Percentiles rank a stretch among this genome's conserved stretches.
phyloP scores from a whole-genome alignment of 2,888 invertebrate genomes.

The Melinopterus prodromus region DNA sequence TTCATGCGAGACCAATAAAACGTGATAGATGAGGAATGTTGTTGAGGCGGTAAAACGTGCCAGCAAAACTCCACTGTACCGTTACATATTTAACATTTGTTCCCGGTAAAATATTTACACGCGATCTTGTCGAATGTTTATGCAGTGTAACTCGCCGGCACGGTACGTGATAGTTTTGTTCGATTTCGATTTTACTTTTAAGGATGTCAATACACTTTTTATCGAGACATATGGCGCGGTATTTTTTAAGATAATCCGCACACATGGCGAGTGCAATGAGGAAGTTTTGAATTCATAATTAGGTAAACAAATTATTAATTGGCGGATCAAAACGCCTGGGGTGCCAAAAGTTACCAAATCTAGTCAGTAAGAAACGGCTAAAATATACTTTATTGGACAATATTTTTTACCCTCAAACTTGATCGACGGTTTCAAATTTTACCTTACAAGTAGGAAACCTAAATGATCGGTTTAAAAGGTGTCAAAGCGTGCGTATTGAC shows the following conservation, averaged over 20 bases:
- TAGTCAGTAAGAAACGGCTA: too few relatives aligned
- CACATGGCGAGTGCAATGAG: not conserved
- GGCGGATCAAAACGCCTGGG: too few relatives aligned
- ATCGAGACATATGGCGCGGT: not conserved
- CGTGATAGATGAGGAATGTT: not conserved
- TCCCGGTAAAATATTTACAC: slow-evolving; percentile 4
- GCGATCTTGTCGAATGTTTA: not conserved
- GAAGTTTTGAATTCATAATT: not conserved
- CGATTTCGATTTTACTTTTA: not conserved
- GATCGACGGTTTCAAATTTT: too few relatives aligned
- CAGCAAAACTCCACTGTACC: not conserved
- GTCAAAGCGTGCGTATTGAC: too few relatives aligned
- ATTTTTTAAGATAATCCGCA: not conserved
- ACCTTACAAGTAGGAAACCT: too few relatives aligned
- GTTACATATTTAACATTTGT: not conserved
- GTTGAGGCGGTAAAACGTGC: not conserved
- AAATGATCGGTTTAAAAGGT: too few relatives aligned
- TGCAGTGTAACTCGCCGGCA: not conserved
- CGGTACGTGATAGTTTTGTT: not conserved
- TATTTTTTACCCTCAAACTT: too few relatives aligned
- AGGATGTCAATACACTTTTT: not conserved
- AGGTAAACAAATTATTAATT: too few relatives aligned
- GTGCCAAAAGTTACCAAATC: too few relatives aligned
- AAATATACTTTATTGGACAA: too few relatives aligned
- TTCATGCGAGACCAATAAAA: not conserved